Percentiles rank a stretch among this genome's conserved stretches.
phyloP scores from a whole-genome alignment of 2,888 invertebrate genomes.

The Meteorus cinctellus region DNA sequence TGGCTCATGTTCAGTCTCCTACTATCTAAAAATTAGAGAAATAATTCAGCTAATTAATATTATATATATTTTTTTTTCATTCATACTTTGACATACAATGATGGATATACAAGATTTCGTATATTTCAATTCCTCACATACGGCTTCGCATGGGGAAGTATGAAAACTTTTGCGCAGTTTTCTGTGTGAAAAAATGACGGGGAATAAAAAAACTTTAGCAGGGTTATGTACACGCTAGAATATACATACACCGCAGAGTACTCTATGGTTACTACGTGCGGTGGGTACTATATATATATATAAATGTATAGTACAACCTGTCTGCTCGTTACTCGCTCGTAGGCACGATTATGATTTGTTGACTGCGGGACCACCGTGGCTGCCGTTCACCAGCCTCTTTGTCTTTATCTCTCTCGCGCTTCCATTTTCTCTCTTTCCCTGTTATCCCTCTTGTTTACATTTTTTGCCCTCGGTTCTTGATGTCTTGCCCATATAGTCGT shows the following conservation, averaged over 20 bases:
- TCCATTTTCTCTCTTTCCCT: background rate
- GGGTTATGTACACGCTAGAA: background rate
- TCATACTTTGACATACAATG: no score
- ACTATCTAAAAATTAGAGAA: no score
- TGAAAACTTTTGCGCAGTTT: background rate
- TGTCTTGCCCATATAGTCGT: background rate
- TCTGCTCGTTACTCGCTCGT: conserved; percentile 65
- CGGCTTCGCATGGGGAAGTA: background rate
- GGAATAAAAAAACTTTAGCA: background rate
- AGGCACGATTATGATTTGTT: conserved; percentile 71
- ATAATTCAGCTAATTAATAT: no score
- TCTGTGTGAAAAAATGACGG: background rate
- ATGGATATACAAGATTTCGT: no score
- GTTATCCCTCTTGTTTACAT: background rate
- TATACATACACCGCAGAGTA: background rate
- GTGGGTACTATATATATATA: background rate
- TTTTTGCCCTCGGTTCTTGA: background rate
- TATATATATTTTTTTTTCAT: no score
- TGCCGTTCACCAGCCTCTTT: conserved; percentile 43
- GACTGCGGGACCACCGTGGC: conserved; percentile 66
- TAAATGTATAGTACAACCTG: conserved; percentile 27
- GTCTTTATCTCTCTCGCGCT: conserved; percentile 28
- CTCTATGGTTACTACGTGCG: background rate
- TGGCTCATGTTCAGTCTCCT: no score
- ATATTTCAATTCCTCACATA: background rate